A percentile compares a stretch with the other conserved stretches of the same genome.
Conservation (phyloP, 2,113 vertebrate genomes). For the Phalacrocorax brasilianus region DNA sequence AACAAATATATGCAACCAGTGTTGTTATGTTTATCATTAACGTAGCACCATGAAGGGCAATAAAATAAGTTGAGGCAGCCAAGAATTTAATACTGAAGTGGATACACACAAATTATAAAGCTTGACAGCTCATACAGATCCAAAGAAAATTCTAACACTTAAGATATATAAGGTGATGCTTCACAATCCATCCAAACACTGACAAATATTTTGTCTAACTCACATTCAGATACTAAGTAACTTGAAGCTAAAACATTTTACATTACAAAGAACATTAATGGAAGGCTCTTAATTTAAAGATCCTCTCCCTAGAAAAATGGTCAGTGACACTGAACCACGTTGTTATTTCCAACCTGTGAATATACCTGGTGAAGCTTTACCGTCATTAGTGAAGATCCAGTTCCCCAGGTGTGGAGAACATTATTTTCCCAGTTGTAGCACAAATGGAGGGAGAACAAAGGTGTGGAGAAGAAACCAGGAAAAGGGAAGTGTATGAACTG, state of each 20-base stretch:
- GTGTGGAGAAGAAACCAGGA: not conserved
- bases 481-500: not conserved
- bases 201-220: not conserved
- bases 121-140: not conserved
- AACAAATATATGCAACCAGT: not conserved
- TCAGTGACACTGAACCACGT: not conserved
- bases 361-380: not conserved
- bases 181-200: not conserved
- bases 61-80: not conserved
- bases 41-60: not conserved
- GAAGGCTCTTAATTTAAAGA: constrained; percentile 9
- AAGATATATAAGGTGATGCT: not conserved
- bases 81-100: not conserved
- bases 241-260: not conserved
- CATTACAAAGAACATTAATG: not conserved
- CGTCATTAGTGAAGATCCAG: not conserved
- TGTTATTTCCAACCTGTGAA: not conserved
- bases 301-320: not conserved
- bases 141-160: not conserved
- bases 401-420: not conserved
- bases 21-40: not conserved
- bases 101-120: not conserved
- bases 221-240: not conserved
- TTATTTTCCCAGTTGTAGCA: not conserved
- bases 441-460: not conserved